Evolutionary conservation across 2,888 invertebrate genomes (phyloP).

Genomic region (Lithophane ornitopus): DNA sequence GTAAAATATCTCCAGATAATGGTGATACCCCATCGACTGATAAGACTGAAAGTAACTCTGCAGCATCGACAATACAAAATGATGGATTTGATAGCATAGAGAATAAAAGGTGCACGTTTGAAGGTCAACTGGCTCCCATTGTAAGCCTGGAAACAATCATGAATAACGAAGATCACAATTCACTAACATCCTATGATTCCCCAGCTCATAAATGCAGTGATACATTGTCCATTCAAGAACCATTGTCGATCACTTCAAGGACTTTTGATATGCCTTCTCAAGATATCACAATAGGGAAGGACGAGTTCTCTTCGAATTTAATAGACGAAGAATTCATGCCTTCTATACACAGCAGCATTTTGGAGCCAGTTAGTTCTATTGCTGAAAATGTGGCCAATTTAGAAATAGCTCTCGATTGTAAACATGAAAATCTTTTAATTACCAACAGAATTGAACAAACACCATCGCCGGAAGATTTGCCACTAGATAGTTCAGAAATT

Average conservation of each 20-base stretch:
- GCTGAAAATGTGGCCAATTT: constrained; percentile 89
- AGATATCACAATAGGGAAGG: constrained; percentile 69
- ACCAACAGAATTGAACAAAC: constrained; percentile 93
- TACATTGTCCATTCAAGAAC: constrained; percentile 66
- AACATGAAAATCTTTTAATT: constrained; percentile 82
- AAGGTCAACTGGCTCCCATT: constrained; percentile 76
- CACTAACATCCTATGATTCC: constrained; percentile 64
- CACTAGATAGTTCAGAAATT: constrained; percentile 94
- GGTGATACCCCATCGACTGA: constrained; percentile 91
- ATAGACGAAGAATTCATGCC: constrained; percentile 92
- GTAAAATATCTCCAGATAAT: constrained; percentile 87
- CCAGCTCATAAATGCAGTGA: constrained; percentile 63
- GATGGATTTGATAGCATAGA: constrained; percentile 83
- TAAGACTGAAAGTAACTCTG: constrained; percentile 89
- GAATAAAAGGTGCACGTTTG: constrained; percentile 69
- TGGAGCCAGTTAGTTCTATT: constrained; percentile 90
- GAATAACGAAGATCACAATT: constrained; percentile 73
- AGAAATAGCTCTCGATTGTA: constrained; percentile 89
- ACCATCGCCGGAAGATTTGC: constrained; percentile 96
- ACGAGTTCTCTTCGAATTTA: constrained; percentile 78
- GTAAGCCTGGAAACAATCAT: constrained; percentile 77
- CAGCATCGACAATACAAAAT: constrained; percentile 88
- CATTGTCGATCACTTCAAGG: constrained; percentile 78
- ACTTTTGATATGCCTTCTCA: constrained; percentile 64
- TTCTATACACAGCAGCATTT: constrained; percentile 91